Evolutionary conservation across 2,113 vertebrate genomes (phyloP).

Genomic region (Dendropsophus ebraccatus): DNA sequence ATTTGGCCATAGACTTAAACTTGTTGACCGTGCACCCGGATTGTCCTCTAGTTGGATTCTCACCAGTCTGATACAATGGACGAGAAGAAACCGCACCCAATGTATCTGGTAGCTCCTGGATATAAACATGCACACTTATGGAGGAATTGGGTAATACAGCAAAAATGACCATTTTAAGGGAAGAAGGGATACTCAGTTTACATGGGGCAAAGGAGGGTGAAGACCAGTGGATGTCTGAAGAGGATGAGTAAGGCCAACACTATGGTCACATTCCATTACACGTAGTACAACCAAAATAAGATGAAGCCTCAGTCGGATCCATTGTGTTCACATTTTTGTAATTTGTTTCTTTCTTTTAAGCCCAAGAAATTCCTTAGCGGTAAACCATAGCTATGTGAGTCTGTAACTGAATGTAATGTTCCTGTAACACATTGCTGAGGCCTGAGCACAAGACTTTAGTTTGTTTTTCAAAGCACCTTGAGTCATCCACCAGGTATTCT

Average conservation of each 20-base stretch:
- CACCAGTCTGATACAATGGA: too few relatives aligned
- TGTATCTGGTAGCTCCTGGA: too few relatives aligned
- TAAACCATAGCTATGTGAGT: too few relatives aligned
- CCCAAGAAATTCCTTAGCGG: background rate
- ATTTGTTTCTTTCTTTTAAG: background rate
- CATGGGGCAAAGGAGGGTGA: background rate
- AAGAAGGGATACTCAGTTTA: too few relatives aligned
- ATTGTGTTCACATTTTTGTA: background rate
- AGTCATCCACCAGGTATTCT: constrained; percentile 11
- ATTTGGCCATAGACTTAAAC: too few relatives aligned
- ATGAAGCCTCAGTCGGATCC: background rate
- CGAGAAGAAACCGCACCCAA: too few relatives aligned
- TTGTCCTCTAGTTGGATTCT: too few relatives aligned
- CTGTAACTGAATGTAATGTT: constrained; percentile 15
- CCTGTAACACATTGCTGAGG: background rate
- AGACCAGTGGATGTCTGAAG: background rate
- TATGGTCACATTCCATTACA: background rate
- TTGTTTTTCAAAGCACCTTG: background rate
- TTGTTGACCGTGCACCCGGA: too few relatives aligned
- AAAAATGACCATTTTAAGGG: too few relatives aligned
- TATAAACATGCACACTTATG: too few relatives aligned
- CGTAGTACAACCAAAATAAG: background rate
- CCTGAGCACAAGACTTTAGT: background rate
- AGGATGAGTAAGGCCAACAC: background rate
- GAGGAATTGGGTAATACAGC: too few relatives aligned